Base-by-base conservation (phyloP, 2,113 vertebrate species). In the Zosterops pallidus region DNA sequence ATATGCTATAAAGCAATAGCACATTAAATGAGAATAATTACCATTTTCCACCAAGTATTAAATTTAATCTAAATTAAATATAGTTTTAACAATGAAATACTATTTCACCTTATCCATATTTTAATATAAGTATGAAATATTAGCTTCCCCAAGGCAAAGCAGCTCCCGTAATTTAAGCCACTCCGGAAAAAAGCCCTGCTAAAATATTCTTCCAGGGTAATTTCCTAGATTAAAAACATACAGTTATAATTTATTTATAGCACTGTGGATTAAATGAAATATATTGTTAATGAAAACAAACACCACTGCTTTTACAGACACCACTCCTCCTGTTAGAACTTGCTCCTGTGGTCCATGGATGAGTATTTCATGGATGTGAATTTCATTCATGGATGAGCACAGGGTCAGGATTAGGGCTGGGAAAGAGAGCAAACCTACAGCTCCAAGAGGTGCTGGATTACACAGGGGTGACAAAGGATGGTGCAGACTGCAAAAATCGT, bases 11-110 rank as follows among this genome's bases (percentile, higher is more conserved):
- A 86, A 69, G 49, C 56, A 85, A 31, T 49, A 56, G 56, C 72
- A 86, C 33, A 86, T 63, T 75, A 92, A 90, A 87, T 52, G 33
- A 55, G 33, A 95, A 72, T 64, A 88, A 92, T 95, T 94, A 91
- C 65, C 12, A 50, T 71, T 94, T 94, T 53, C 69, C 59, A 93
- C 24, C 22, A 85, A 69, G 37, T 67, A 86, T 44, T 86, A 92
- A 39, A 76, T 64, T 79, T 69, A 78, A 83, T 78, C 80, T 86
- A 67, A 93, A 89, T 91, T 64, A 79, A 85, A 82, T 68, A 65
- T 10, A 62, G 31, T 80, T 67, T 88, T 60, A 94, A 37, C 62
- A 79, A 63, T 76, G 17, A 88, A 89, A 69, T 85, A 65, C 53
- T 80, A 57, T 85, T 95, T 94, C 41, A 92, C 25, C 35, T 70